These are phyloP conservation scores for Phaedon cochleariae DNA, from an alignment of 2,888 invertebrate genomes.

Conservation along the genomic window DNA sequence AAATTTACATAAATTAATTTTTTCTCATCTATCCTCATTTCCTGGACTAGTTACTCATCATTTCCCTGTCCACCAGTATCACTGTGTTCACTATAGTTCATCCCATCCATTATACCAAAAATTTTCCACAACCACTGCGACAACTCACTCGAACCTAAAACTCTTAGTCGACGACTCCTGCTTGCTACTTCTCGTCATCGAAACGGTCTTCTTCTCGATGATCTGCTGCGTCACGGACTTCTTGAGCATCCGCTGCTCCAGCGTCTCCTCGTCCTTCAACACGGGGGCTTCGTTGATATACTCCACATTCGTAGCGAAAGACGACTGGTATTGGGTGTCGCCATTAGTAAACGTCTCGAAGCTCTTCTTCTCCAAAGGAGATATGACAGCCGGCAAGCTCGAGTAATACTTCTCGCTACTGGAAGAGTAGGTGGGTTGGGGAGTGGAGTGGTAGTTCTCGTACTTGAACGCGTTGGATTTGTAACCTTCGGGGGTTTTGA, in stretches of 20 bases:
- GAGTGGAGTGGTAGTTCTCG: constrained; percentile 55
- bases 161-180: constrained; percentile 60
- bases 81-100: too few species aligned
- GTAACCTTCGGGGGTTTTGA: constrained; percentile 59
- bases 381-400: constrained; percentile 47
- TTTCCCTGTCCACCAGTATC: too few species aligned
- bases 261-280: constrained; percentile 65
- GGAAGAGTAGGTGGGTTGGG: constrained; percentile 54
- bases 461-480: constrained; percentile 58
- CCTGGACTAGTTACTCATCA: too few species aligned
- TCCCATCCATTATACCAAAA: too few species aligned
- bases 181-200: constrained; percentile 65
- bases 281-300: constrained; percentile 56
- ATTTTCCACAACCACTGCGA: too few species aligned
- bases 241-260: constrained; percentile 73
- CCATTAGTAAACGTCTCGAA: constrained; percentile 53
- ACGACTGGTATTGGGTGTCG: constrained; percentile 51
- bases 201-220: constrained; percentile 74
- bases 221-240: constrained; percentile 75
- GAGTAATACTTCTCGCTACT: constrained; percentile 57
- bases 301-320: constrained; percentile 56
- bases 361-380: constrained; percentile 46
- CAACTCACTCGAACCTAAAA: constrained; percentile 57
- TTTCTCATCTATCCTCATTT: too few species aligned
- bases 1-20: too few species aligned